These are phyloP conservation scores for Chelonus insularis DNA, from an alignment of 1,140 invertebrate species.

Conservation along the genomic window DNA sequence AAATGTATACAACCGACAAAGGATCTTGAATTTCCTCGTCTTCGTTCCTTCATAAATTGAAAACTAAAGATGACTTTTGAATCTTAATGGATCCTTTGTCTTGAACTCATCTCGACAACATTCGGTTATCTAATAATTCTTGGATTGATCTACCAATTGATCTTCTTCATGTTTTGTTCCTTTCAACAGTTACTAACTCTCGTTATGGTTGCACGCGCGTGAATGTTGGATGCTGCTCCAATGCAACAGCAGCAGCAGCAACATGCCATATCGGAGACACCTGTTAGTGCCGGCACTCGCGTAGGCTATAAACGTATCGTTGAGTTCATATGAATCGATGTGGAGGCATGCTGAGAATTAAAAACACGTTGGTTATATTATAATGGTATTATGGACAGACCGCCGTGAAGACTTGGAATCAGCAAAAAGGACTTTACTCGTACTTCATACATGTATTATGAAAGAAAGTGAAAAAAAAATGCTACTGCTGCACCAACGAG, in stretches of 20 bases:
- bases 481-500: background rate
- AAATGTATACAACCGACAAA: slow-evolving; percentile 37
- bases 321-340: slow-evolving; percentile 41
- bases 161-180: background rate
- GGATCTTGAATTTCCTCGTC: slow-evolving; percentile 19
- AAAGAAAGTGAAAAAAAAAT: too few relatives aligned
- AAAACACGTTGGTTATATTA: slow-evolving; percentile 51
- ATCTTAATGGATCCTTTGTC: slow-evolving; percentile 6
- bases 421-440: too few relatives aligned
- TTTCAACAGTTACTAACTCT: background rate
- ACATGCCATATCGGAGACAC: slow-evolving; percentile 56
- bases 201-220: background rate
- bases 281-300: slow-evolving; percentile 42
- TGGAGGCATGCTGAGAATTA: slow-evolving; percentile 48
- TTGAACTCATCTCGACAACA: background rate
- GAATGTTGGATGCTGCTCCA: too few relatives aligned
- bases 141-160: background rate
- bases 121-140: background rate
- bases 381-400: slow-evolving; percentile 51
- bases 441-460: too few relatives aligned
- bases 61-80: slow-evolving; percentile 11
- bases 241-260: slow-evolving; percentile 28
- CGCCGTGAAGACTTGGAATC: slow-evolving; percentile 9
- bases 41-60: slow-evolving; percentile 6
- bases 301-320: slow-evolving; percentile 42